Conservation (phyloP, 2,888 invertebrate species). For the Drosophila phalerata region DNA sequence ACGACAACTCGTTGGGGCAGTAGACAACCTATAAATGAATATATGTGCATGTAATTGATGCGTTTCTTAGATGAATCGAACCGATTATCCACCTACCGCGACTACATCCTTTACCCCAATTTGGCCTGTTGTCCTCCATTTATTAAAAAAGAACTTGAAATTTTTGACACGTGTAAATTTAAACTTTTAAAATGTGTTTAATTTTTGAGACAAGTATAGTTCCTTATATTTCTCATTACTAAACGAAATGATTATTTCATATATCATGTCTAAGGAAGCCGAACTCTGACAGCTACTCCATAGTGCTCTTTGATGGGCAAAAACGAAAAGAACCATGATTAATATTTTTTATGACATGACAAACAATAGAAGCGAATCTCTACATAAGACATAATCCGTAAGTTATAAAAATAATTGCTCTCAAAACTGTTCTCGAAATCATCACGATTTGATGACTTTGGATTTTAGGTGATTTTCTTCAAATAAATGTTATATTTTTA, state of each 20-base stretch:
- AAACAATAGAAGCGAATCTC: no score
- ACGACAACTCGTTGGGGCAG: slow-evolving; percentile 89
- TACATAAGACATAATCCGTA: no score
- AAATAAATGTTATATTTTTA: no score
- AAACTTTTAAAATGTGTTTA: not conserved
- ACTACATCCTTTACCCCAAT: slow-evolving; percentile 26
- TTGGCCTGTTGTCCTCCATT: slow-evolving; percentile 24
- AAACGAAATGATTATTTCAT: not conserved
- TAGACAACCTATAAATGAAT: slow-evolving; percentile 86
- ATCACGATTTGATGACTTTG: no score
- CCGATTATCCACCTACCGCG: slow-evolving; percentile 8
- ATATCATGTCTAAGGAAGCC: no score
- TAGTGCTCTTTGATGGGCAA: not conserved
- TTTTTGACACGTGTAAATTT: not conserved
- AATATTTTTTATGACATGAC: no score
- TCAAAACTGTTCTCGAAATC: no score
- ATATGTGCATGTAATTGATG: not conserved
- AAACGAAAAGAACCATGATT: not conserved
- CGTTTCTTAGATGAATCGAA: not conserved
- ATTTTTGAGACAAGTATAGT: not conserved
- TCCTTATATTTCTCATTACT: not conserved
- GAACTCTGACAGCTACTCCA: not conserved
- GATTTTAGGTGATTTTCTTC: no score
- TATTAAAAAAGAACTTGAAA: not conserved
- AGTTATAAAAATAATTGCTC: no score